These are phyloP conservation scores for Sylvia atricapilla DNA, from an alignment of 2,113 vertebrate genomes.

Conservation along the genomic window DNA sequence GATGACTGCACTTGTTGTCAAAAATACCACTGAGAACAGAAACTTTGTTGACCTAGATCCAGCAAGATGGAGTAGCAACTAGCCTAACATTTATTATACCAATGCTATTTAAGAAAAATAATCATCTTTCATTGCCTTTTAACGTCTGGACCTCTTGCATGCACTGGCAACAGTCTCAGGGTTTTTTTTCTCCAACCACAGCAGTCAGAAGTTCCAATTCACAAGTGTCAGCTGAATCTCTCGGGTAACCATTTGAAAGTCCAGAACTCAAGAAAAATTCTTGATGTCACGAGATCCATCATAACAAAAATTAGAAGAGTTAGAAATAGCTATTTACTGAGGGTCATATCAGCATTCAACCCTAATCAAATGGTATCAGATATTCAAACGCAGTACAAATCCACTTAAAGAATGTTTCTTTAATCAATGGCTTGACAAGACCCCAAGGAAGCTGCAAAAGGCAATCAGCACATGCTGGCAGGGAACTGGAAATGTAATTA, in stretches of 20 bases:
- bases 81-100: not conserved
- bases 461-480: constrained; percentile 44
- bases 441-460: constrained; percentile 29
- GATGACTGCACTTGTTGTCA: not conserved
- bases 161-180: not conserved
- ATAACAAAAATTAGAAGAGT: not conserved
- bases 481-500: constrained; percentile 39
- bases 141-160: not conserved
- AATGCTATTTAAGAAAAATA: not conserved
- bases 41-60: not conserved
- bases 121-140: not conserved
- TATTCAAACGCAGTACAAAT: constrained; percentile 24
- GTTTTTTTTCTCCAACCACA: not conserved
- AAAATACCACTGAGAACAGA: not conserved
- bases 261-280: not conserved
- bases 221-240: not conserved
- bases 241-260: not conserved
- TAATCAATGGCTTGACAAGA: constrained; percentile 53
- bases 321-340: not conserved
- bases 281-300: not conserved
- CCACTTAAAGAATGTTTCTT: constrained; percentile 31
- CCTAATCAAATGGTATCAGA: not conserved
- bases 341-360: not conserved
- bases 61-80: not conserved
- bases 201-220: not conserved